Evolutionary conservation across 1,140 invertebrate species (phyloP), one percentile per base, ranked within the genome.

Genomic region (Eulimnadia texana): DNA sequence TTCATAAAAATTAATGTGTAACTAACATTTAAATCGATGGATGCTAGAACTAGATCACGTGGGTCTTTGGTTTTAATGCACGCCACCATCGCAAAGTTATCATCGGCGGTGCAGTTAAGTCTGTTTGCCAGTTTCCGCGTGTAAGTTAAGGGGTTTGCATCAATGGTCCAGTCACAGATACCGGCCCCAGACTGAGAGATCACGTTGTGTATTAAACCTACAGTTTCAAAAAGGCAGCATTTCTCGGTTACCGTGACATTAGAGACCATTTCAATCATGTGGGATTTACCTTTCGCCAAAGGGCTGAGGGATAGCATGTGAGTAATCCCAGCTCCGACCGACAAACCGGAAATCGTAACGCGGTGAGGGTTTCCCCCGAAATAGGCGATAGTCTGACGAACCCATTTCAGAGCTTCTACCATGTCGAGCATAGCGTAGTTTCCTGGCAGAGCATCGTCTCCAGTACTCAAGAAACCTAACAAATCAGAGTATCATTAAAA

Each of bases 361-460:
- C 78, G 77, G 3, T 74, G 71, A 0, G 80, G 75, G 69, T 85
- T 78, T 3, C 84, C 84, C 2, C 64, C 64, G 22, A 63, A 65
- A 50, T 58, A 22, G 28, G 27, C 79, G 13, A 94, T 93, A 70
- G 93, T 93, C 50, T 82, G 82, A 68, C 87, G 82, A 0, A 96
- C 80, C 89, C 89, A 93, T 65, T 82, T 79, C 25, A 94, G 71
- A 0, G 90, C 88, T 3, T 90, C 84, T 42, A 90, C 79, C 76
- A 95, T 93, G 68, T 97, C 93, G 74, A 90, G 80, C 66, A 97
- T 73, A 0, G 93, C 94, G 67, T 82, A 90, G 73, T 98, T 98
- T 13, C 93, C 93, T 0, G 90, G 82, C 1, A 87, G 83, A 69
- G 90, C 84, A 3, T 82, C 80, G 66, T 88, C 86, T 59, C 82